Evolutionary conservation across 2,888 invertebrate species (phyloP), one percentile per base, ranked within the genome.

Genomic region (Torymus texanus): DNA sequence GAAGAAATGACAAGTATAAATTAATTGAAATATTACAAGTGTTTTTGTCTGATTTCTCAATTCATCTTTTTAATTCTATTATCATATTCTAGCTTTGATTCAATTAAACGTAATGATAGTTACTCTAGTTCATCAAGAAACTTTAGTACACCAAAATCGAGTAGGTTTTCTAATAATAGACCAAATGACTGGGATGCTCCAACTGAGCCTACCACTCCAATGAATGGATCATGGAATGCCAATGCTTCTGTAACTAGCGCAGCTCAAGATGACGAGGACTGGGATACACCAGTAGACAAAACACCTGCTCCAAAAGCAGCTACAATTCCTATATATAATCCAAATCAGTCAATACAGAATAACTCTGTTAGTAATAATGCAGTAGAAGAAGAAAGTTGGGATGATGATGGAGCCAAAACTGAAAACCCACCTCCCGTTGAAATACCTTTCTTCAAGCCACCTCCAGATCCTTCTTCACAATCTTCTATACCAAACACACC

Each of bases 181-280:
- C 65, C 75, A 58, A 65, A 61, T 62, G 82, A 82, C 24, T 82
- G 82, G 82, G 78, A 80, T 80, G 76, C 82, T 59, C 78, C 78
- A 56, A 55, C 18, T 61, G 18, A 50, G 29, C 21, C 75, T 5
- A 3, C 55, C 13, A 68, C 29, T 66, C 58, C 53, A 58, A 68
- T 56, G 3, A 82, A 75, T 66, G 80, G 67, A 12, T 70, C 78
- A 1, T 82, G 82, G 82, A 71, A 78, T 29, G 13, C 55, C 51
- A 53, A 16, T 50, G 65, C 53, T 63, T 51, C 75, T 41, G n/a
- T 75, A 10, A 67, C 41, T 58, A 75, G 51, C 13, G 50, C 62
- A 5, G 16, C 68, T 14, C 50, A 14, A 56, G 68, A 79, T 1
- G 79, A 67, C 59, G 80, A 81, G 51, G 63, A 75, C 63, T 81